Evolutionary conservation across 2,113 vertebrate species (phyloP).

Genomic region (Elephas maximus): DNA sequence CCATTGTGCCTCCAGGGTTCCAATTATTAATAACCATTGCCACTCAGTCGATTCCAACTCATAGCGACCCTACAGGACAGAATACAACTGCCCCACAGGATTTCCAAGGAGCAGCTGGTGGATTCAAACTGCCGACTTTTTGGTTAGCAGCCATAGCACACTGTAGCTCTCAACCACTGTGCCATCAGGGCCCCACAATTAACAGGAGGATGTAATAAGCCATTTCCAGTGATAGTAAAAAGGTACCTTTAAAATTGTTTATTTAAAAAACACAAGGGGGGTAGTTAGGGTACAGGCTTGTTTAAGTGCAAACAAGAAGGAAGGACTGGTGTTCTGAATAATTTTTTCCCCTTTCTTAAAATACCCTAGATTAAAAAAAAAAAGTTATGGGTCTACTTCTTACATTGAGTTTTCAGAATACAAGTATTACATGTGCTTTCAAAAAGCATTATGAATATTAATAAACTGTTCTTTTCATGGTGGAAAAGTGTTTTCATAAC

Average conservation of each 20-base stretch:
- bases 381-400: constrained; percentile 32
- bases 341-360: constrained; percentile 41
- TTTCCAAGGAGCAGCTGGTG: no score
- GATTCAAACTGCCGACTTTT: no score
- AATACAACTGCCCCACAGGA: no score
- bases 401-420: constrained; percentile 39
- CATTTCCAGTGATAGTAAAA: neutral
- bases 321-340: neutral
- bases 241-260: constrained; percentile 28
- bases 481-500: constrained; percentile 80
- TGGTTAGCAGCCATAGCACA: no score
- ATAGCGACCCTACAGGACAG: no score
- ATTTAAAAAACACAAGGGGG: neutral
- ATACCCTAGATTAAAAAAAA: constrained; percentile 26
- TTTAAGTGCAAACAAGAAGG: neutral
- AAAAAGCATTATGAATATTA: constrained; percentile 79
- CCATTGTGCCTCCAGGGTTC: no score
- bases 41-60: no score
- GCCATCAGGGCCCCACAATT: neutral
- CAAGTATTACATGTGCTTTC: constrained; percentile 47
- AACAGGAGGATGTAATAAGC: neutral
- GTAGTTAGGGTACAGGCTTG: neutral
- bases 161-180: no score
- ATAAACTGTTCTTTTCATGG: constrained; percentile 79
- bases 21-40: neutral